Evolutionary conservation across 1,140 invertebrate species (phyloP), one percentile per base, ranked within the genome.

Genomic region (Drosophila dunni): DNA sequence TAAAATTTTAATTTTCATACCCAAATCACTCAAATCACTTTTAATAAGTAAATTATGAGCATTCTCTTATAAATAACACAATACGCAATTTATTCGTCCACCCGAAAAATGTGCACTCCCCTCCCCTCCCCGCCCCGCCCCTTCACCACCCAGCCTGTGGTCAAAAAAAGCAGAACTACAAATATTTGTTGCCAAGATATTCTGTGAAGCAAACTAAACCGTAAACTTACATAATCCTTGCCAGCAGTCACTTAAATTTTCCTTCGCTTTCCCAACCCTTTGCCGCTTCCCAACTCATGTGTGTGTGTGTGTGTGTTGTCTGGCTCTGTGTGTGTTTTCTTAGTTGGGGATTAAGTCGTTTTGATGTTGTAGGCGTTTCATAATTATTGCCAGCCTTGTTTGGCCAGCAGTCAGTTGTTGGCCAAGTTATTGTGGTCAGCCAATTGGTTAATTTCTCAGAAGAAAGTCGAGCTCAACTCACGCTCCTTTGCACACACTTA

Each of bases 31-130:
- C 80, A 90, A 88, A 89, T 89, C 81, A 90, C 24, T 89, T 89
- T 90, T 88, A 88, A 88, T 88, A 88, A 88, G 80, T 91, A 91
- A 91, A 84, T 91, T 91, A 84, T 89, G 85, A 89, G 79, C 81
- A 75, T 81, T 83, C 73, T 51, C 78, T 67, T 85, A 91, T 91
- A 89, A 91, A 91, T 91, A 91, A 91, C 81, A 74, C 79, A 91
- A 88, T 85, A 91, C 79, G 91, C 88, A 91, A 90, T 90, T 90
- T 90, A 89, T 89, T 78, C 79, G 33, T n/a, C 53, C 34, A 58
- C 34, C 56, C 65, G 46, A 53, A 36, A n/a, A 33, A 13, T 9
- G 20, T 0, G 0, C 11, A 13, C 20, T 20, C 38, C 20, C 17
- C 8, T 15, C 20, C 17, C 8, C n/a, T 7, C n/a, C 48, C 29